Evolutionary conservation across 2,113 vertebrate species (phyloP).

Genomic region (Amazona guildingii): DNA sequence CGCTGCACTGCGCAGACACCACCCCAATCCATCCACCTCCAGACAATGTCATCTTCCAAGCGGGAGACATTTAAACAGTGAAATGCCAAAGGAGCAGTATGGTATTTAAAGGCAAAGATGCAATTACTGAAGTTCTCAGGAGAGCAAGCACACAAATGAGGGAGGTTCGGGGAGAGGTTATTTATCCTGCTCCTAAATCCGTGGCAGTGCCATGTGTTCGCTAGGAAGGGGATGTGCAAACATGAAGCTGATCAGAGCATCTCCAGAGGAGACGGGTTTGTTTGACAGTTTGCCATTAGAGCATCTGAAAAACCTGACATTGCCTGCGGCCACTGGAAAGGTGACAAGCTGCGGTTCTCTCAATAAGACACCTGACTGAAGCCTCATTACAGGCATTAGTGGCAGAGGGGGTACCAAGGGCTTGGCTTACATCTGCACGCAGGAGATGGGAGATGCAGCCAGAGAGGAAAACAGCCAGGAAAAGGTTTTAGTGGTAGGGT

Average conservation of each 20-base stretch:
- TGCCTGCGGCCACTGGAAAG: neutral
- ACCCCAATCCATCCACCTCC: neutral
- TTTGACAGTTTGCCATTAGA: slow-evolving; percentile 43
- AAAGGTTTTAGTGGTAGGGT: neutral
- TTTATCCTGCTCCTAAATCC: slow-evolving; percentile 21
- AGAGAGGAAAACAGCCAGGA: neutral
- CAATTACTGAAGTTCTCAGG: slow-evolving; percentile 31
- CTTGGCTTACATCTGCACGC: neutral
- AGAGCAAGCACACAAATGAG: slow-evolving; percentile 47
- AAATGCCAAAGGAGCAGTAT: slow-evolving; percentile 54
- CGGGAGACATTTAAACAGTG: slow-evolving; percentile 51
- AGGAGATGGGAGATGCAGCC: neutral
- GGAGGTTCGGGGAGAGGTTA: neutral
- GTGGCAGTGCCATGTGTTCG: neutral
- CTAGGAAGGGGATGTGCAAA: neutral
- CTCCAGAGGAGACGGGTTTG: neutral
- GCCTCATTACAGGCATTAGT: neutral
- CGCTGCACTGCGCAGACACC: neutral
- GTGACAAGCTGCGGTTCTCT: neutral
- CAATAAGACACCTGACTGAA: neutral
- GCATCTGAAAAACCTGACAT: slow-evolving; percentile 1
- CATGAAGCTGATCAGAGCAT: neutral
- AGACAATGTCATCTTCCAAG: slow-evolving; percentile 32
- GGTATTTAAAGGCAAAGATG: slow-evolving; percentile 61
- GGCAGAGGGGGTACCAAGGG: neutral